Base-by-base conservation (phyloP, 2,888 invertebrate species). In the Hirtodrosophila cameraria region DNA sequence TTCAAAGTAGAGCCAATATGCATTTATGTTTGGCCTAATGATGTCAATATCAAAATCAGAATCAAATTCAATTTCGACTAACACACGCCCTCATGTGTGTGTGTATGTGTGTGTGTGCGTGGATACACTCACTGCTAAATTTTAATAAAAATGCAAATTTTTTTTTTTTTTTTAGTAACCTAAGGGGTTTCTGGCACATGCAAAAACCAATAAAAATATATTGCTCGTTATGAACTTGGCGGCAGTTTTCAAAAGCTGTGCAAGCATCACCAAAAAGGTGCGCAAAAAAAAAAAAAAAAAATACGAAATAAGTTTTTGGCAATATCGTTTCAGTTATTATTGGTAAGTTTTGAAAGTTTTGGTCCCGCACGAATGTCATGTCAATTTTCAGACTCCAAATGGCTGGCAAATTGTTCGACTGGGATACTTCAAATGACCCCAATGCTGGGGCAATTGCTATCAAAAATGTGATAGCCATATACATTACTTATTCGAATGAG, bases 91-190 rank as follows among this genome's bases (percentile, higher is more conserved):
- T 9, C 16, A 11, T 7, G n/a, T 23, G 15, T 25, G 20, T 16
- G 7, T 35, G 13, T 13, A 12, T 27, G 16, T 30, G 5, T 23
- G 25, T 43, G 36, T 30, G 16, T 30, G 41, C 38, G 18, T 41
- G 9, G 31, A 54, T 66, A 66, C 72, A 82, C 80, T 61, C 39
- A 36, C 42, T 60, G 61, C 64, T 48, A 53, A 61, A 61, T 80
- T 80, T 80, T 80, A 83, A 81, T 81, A 83, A 81, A 81, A 83
- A 81, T 81, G 80, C 69, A 83, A 81, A 81, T 81, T 81, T 59
- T 49, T n/a, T n/a, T n/a, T n/a, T 53, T 65, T 39, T 46, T 45
- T 60, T 38, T 55, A 71, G 60, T 80, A 43, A 81, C 83, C 80
- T 69, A 64, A 80, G 72, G 80, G 69, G 63, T 65, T 69, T 58